A percentile compares a stretch with the other conserved stretches of the same genome.
Conservation (phyloP, 37 sponge, comb jelly and placozoan species). For the Eunapius fragilis region DNA sequence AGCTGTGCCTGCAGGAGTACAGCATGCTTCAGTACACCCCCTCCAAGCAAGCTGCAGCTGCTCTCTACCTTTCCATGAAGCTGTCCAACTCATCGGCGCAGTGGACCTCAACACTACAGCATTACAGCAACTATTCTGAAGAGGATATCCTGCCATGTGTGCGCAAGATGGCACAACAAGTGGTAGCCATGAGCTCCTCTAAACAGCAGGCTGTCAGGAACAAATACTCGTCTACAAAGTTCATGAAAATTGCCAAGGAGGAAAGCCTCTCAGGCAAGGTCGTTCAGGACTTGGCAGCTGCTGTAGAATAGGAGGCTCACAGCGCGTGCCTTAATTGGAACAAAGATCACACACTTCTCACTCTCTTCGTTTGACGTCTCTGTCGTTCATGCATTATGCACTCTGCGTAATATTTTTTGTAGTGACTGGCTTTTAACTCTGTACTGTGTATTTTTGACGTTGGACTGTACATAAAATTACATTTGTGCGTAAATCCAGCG, state of each 20-base stretch:
- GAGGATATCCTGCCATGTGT: conserved; percentile 66
- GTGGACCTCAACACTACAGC: conserved; percentile 68
- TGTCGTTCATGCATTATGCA: too few species aligned
- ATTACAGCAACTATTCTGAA: conserved; percentile 84
- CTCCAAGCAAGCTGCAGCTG: conserved; percentile 86
- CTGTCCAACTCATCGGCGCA: conserved; percentile 10
- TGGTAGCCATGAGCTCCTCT: conserved; percentile 60
- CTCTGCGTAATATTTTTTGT: too few species aligned
- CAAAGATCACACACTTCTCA: too few species aligned
- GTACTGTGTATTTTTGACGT: too few species aligned
- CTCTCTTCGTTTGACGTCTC: too few species aligned
- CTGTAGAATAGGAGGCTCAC: too few species aligned
- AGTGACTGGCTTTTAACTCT: too few species aligned
- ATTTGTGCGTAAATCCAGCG: too few species aligned
- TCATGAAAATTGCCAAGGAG: conserved; percentile 68
- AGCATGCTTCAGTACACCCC: conserved; percentile 76
- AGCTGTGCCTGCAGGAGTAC: conserved; percentile 85
- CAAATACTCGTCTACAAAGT: conserved; percentile 90
- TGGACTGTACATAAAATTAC: too few species aligned
- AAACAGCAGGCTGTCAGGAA: conserved; percentile 91
- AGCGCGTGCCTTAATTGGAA: too few species aligned
- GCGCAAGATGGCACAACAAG: conserved; percentile 72
- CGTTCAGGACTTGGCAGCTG: conserved; percentile 14
- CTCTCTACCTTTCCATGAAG: conserved; percentile 79
- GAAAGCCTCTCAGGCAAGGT: conserved; percentile 33